phyloP scores from a whole-genome alignment of 2,888 invertebrate species.

The Acanthosepion lycidas region DNA sequence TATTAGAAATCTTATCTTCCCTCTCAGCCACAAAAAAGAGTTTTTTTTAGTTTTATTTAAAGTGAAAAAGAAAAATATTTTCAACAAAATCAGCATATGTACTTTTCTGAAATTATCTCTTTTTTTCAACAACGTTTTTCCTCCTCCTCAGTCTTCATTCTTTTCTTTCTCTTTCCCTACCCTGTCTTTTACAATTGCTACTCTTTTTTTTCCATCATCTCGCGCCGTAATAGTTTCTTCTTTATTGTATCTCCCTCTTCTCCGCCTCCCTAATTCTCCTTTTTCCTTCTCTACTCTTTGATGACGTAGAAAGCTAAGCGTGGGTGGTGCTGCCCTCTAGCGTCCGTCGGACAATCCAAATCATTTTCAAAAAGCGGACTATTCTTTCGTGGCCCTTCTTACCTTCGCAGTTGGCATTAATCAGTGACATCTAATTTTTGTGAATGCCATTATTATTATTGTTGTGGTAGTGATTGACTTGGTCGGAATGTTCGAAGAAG shows the following conservation, averaged over 20 bases:
- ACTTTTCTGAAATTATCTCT: too few species aligned
- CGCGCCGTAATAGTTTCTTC: background rate
- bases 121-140: too few species aligned
- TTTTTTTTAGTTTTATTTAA: too few species aligned
- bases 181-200: background rate
- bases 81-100: too few species aligned
- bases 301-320: background rate
- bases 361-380: background rate
- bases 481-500: background rate
- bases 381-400: background rate
- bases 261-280: background rate
- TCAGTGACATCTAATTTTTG: background rate
- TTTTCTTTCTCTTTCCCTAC: background rate
- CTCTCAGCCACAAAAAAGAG: too few species aligned
- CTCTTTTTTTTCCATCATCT: background rate
- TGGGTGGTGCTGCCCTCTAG: background rate
- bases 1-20: too few species aligned
- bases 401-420: background rate
- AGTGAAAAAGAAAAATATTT: too few species aligned
- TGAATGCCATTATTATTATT: background rate
- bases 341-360: background rate
- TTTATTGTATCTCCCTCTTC: background rate
- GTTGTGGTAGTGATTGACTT: background rate
- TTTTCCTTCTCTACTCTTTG: background rate
- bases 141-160: background rate